Conservation (phyloP, 1,140 invertebrate species). For the Drosophila punjabiensis region DNA sequence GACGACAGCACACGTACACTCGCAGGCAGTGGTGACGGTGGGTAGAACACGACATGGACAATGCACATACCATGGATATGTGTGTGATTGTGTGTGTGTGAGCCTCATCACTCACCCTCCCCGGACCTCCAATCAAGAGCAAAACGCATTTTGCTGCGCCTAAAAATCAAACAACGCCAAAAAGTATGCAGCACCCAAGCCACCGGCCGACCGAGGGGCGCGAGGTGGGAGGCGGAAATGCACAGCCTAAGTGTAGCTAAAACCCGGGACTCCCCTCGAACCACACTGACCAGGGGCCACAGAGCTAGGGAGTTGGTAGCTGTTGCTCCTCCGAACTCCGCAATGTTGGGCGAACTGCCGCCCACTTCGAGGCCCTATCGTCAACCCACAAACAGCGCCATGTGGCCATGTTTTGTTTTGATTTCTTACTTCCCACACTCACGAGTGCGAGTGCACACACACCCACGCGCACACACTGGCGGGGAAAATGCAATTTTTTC, state of each 20-base stretch:
- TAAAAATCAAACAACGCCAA: constrained; percentile 80
- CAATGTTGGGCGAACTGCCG: constrained; percentile 31
- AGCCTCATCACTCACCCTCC: constrained; percentile 8
- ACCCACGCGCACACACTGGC: constrained; percentile 7
- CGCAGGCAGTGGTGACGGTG: background rate
- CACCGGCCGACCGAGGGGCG: constrained; percentile 8
- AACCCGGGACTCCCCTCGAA: constrained; percentile 21
- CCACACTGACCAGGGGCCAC: constrained; percentile 35
- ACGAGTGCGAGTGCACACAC: background rate
- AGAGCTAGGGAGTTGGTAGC: constrained; percentile 34
- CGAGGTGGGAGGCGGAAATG: constrained; percentile 27
- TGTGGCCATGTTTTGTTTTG: constrained; percentile 76
- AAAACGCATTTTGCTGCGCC: constrained; percentile 80
- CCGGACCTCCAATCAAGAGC: constrained; percentile 55
- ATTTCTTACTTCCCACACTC: constrained; percentile 62
- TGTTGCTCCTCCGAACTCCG: constrained; percentile 66
- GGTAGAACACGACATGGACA: constrained; percentile 34
- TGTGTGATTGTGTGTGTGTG: background rate
- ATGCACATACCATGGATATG: constrained; percentile 38
- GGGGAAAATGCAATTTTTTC: constrained; percentile 77
- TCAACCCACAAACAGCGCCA: constrained; percentile 43
- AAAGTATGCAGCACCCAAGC: constrained; percentile 72
- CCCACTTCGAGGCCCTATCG: background rate
- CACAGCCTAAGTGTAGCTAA: constrained; percentile 65
- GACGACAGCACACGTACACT: constrained; percentile 54